These are phyloP conservation scores for Peromyscus maniculatus DNA, from an alignment of 2,113 vertebrate genomes.

Conservation along the genomic window DNA sequence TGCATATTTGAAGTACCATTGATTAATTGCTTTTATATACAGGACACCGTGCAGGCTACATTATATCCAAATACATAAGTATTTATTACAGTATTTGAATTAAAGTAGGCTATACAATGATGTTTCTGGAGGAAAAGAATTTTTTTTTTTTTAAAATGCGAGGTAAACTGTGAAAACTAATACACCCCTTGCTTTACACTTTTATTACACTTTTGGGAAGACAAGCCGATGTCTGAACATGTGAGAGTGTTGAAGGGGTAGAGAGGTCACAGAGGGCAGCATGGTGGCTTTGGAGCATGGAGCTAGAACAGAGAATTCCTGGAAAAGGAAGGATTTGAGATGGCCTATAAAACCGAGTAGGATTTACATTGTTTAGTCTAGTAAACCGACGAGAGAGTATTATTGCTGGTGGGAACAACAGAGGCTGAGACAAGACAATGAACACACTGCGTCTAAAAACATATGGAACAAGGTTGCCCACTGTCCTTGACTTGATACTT, in stretches of 20 bases:
- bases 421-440: background rate
- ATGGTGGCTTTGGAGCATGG: too few relatives aligned
- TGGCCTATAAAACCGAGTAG: background rate
- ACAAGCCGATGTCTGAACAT: background rate
- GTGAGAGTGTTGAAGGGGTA: background rate
- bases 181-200: background rate
- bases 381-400: background rate
- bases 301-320: background rate
- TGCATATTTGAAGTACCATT: background rate
- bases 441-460: background rate
- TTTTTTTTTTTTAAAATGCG: background rate
- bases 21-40: background rate
- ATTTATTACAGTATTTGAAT: background rate
- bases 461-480: background rate
- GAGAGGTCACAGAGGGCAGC: background rate
- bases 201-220: background rate
- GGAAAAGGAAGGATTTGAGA: background rate
- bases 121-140: background rate
- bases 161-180: slow-evolving; percentile 11
- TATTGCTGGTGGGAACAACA: background rate
- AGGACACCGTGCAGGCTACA: background rate
- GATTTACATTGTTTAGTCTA: background rate
- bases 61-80: background rate
- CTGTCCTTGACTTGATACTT: background rate
- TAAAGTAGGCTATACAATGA: background rate